Percentiles rank a stretch among this genome's conserved stretches.
These are phyloP conservation scores for Paralichthys olivaceus DNA, from an alignment of 2,113 vertebrate species.

Conservation along the genomic window DNA sequence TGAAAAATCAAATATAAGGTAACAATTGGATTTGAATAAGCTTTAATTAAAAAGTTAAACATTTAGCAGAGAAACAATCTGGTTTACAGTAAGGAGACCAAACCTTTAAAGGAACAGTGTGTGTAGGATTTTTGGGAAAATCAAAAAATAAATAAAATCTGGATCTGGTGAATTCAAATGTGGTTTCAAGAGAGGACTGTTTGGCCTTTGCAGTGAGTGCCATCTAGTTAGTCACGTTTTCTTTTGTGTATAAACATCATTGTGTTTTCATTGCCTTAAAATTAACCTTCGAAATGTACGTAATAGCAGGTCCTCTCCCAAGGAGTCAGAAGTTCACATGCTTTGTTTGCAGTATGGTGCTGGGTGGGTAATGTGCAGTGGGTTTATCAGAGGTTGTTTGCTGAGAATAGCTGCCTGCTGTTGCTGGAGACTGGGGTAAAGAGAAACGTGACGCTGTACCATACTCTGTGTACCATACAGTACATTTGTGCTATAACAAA, in stretches of 20 bases:
- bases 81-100: not conserved
- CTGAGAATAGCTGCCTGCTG: not conserved
- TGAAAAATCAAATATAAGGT: too few species aligned
- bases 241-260: too few species aligned
- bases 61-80: not conserved
- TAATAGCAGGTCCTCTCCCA: too few species aligned
- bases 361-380: not conserved
- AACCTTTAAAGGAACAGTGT: not conserved
- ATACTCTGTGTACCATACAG: not conserved
- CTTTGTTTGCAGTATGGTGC: constrained; percentile 2
- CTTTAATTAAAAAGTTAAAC: not conserved
- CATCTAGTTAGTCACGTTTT: too few species aligned
- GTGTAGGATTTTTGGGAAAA: not conserved
- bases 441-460: constrained; percentile 4
- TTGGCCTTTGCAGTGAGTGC: too few species aligned
- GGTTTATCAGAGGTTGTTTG: not conserved
- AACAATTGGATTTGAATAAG: not conserved
- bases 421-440: not conserved
- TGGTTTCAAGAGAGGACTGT: too few species aligned
- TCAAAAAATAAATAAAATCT: too few species aligned
- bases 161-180: too few species aligned
- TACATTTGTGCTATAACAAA: not conserved
- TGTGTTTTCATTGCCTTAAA: not conserved
- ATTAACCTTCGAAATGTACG: too few species aligned
- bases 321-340: not conserved